Conservation (phyloP, 1,140 invertebrate genomes). For the Megathymus violae region DNA sequence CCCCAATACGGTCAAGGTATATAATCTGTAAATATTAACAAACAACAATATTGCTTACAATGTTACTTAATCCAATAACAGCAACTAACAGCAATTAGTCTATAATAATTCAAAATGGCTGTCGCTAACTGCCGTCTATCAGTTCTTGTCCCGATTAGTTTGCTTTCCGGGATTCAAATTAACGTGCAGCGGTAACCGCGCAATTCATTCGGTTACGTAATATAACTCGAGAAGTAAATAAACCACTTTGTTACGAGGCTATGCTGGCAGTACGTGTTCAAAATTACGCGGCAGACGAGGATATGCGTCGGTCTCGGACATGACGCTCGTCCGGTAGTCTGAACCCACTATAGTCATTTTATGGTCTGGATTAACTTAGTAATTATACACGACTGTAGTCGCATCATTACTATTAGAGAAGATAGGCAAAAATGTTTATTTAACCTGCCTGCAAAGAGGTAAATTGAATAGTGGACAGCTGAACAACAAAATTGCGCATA, state of each 20-base stretch:
- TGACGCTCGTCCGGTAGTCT: conserved; percentile 69
- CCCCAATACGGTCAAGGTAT: too few relatives aligned
- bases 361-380: conserved; percentile 14
- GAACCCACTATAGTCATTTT: conserved; percentile 48
- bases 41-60: conserved; percentile 2
- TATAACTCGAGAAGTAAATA: conserved; percentile 60
- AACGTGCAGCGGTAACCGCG: conserved; percentile 47
- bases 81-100: conserved; percentile 1
- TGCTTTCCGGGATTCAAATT: conserved; percentile 48
- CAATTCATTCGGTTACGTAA: conserved; percentile 66
- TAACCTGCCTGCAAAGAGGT: too few relatives aligned
- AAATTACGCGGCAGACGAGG: conserved; percentile 65
- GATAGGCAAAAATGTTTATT: too few relatives aligned
- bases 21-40: not conserved
- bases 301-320: conserved; percentile 75
- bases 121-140: conserved; percentile 19
- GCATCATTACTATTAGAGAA: too few relatives aligned
- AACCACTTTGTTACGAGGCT: conserved; percentile 64
- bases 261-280: conserved; percentile 49
- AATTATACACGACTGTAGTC: too few relatives aligned
- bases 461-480: too few relatives aligned
- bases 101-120: conserved; percentile 22
- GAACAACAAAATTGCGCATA: too few relatives aligned
- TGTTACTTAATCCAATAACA: conserved; percentile 1
- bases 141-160: conserved; percentile 41